Percentiles rank a stretch among this genome's conserved stretches.
phyloP scores from a whole-genome alignment of 2,888 invertebrate genomes.

The Abrostola triplasia region DNA sequence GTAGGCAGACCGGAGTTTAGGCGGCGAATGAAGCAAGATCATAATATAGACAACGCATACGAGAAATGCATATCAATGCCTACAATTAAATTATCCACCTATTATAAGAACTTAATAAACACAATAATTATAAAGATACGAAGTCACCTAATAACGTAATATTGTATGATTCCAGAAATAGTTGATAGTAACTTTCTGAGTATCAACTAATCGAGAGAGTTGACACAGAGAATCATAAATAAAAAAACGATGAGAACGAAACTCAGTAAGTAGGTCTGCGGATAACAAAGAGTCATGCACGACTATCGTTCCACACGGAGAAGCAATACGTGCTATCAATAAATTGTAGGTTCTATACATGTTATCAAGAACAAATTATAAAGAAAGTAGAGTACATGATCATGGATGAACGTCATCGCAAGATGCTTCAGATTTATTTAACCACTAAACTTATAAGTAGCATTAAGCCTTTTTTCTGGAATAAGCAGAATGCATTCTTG shows the following conservation, averaged over 20 bases:
- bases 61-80: slow-evolving; percentile 25
- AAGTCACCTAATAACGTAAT: too few relatives aligned
- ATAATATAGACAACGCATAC: slow-evolving; percentile 31
- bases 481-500: slow-evolving; percentile 59
- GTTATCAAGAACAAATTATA: slow-evolving; percentile 36
- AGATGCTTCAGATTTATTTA: slow-evolving; percentile 24
- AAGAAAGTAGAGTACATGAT: slow-evolving; percentile 38
- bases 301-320: slow-evolving; percentile 52
- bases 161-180: too few relatives aligned
- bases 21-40: slow-evolving; percentile 24
- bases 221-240: slow-evolving; percentile 26
- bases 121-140: too few relatives aligned
- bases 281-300: slow-evolving; percentile 52
- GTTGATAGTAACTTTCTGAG: slow-evolving; percentile 41
- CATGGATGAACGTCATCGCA: background rate
- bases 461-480: slow-evolving; percentile 56
- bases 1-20: slow-evolving; percentile 67
- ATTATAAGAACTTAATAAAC: too few relatives aligned
- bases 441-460: slow-evolving; percentile 27
- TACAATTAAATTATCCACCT: slow-evolving; percentile 6
- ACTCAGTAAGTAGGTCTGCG: slow-evolving; percentile 55
- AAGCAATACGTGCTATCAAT: slow-evolving; percentile 50
- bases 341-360: slow-evolving; percentile 54
- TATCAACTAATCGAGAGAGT: slow-evolving; percentile 18
- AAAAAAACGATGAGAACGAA: slow-evolving; percentile 54